Percentiles rank a stretch among this genome's conserved stretches.
Evolutionary conservation across 2,888 invertebrate genomes (phyloP).

Genomic region (Mycalesis mineus): DNA sequence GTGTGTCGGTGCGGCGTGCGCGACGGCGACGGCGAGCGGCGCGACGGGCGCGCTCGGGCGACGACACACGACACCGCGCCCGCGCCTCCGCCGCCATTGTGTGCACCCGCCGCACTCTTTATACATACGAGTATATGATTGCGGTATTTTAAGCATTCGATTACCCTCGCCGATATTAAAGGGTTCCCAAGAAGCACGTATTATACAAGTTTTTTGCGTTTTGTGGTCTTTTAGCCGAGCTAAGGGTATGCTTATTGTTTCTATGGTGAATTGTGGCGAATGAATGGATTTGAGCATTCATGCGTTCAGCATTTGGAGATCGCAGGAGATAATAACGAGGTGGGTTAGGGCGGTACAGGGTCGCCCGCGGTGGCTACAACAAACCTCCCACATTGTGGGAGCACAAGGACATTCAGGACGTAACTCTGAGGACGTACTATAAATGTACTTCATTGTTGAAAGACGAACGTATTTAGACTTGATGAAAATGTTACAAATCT

Average conservation of each 20-base stretch:
- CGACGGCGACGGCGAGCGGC: conserved; percentile 21
- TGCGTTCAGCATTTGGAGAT: conserved; percentile 63
- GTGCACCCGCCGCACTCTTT: conserved; percentile 47
- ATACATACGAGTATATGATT: conserved; percentile 73
- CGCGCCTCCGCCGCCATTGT: conserved; percentile 29
- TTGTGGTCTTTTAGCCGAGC: conserved; percentile 63
- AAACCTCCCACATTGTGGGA: conserved; percentile 56
- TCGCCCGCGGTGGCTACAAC: conserved; percentile 57
- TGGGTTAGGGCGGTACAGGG: conserved; percentile 60
- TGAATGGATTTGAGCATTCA: conserved; percentile 71
- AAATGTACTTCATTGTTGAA: too few relatives aligned
- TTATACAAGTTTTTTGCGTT: conserved; percentile 60
- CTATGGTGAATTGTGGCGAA: conserved; percentile 65
- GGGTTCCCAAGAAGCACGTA: conserved; percentile 72
- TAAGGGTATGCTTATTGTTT: conserved; percentile 75
- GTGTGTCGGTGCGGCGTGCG: conserved; percentile 56
- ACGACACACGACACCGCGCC: conserved; percentile 39
- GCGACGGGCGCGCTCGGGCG: conserved; percentile 32
- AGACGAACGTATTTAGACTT: too few relatives aligned
- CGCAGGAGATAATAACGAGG: conserved; percentile 66
- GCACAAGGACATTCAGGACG: background rate
- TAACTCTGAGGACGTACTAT: too few relatives aligned
- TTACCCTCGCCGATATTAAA: conserved; percentile 70
- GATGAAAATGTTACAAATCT: too few relatives aligned
- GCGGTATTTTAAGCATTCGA: conserved; percentile 77